These are phyloP conservation scores for Fopius arisanus DNA, from an alignment of 1,140 invertebrate genomes.

Conservation along the genomic window DNA sequence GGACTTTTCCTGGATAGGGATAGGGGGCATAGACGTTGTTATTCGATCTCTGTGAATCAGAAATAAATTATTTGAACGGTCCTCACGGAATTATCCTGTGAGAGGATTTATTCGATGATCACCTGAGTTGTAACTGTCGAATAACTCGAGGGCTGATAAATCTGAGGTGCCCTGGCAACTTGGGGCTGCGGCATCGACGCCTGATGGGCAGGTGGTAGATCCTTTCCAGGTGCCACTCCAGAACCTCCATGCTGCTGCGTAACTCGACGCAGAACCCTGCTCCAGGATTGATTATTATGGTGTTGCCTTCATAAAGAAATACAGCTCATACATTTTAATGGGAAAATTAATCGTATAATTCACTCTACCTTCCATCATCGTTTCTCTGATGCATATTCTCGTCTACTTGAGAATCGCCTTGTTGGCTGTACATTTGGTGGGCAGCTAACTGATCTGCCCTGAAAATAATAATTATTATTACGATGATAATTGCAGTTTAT, in stretches of 20 bases:
- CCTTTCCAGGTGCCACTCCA: slow-evolving; percentile 48
- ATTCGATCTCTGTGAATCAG: slow-evolving; percentile 44
- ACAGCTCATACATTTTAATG: slow-evolving; percentile 35
- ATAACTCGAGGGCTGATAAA: slow-evolving; percentile 52
- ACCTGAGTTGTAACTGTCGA: slow-evolving; percentile 53
- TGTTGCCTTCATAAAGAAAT: slow-evolving; percentile 42
- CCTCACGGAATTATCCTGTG: no score
- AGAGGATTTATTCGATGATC: no score
- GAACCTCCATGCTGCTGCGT: slow-evolving; percentile 40
- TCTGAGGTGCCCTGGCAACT: slow-evolving; percentile 45
- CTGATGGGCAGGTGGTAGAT: slow-evolving; percentile 61
- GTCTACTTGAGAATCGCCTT: slow-evolving; percentile 53
- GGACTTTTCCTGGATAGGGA: slow-evolving; percentile 52
- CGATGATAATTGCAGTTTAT: no score
- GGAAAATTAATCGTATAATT: slow-evolving; percentile 16
- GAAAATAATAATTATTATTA: no score
- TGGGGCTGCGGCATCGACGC: slow-evolving; percentile 58
- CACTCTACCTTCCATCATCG: slow-evolving; percentile 59
- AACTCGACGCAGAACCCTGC: slow-evolving; percentile 29
- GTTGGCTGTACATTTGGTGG: slow-evolving; percentile 59
- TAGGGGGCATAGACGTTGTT: slow-evolving; percentile 51
- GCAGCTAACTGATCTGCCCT: slow-evolving; percentile 60
- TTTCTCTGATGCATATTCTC: slow-evolving; percentile 60
- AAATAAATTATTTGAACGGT: slow-evolving; percentile 21
- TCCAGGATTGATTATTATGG: slow-evolving; percentile 42